Conservation (phyloP, 2,797 vertebrate species). For the Xiphophorus birchmanni region DNA sequence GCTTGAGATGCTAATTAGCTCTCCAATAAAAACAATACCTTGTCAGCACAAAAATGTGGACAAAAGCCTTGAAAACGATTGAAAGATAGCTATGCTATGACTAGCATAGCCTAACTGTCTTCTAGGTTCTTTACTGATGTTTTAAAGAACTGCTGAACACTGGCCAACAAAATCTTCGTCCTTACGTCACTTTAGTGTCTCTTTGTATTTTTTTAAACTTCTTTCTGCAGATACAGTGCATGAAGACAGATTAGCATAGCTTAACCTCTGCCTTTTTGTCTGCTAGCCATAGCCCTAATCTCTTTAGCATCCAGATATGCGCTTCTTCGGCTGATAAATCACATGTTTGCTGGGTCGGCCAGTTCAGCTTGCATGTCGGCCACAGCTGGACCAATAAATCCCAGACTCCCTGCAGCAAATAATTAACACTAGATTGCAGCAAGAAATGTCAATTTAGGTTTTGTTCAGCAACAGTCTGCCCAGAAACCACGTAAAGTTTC, state of each 20-base stretch:
- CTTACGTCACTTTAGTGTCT: neutral
- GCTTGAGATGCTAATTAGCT: no score
- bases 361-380: neutral
- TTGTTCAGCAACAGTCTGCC: neutral
- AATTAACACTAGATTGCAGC: neutral
- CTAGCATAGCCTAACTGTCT: neutral
- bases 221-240: neutral
- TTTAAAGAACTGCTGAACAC: neutral
- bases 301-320: neutral
- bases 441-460: neutral
- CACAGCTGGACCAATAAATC: neutral
- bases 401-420: neutral
- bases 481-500: slow-evolving; percentile 6
- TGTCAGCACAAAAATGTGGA: neutral
- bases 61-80: neutral
- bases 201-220: neutral
- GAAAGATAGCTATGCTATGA: no score
- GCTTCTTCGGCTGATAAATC: neutral
- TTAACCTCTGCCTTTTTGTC: neutral
- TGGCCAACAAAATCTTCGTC: neutral
- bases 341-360: neutral
- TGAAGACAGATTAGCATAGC: neutral
- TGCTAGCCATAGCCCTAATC: neutral
- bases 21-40: no score
- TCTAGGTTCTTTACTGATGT: neutral